Conservation (phyloP, 2,888 invertebrate species). For the Lycaena phlaeas region DNA sequence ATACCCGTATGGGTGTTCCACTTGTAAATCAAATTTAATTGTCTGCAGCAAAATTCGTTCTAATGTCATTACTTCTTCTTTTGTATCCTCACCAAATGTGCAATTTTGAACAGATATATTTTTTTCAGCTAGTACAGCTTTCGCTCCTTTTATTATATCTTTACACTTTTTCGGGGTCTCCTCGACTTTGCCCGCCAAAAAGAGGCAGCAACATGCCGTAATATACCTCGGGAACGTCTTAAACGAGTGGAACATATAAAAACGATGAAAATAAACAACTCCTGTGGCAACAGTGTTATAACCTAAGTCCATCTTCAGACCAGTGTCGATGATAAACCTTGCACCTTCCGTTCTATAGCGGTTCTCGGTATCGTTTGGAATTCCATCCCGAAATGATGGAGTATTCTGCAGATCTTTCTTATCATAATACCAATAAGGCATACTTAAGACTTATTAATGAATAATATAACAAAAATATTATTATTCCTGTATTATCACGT, state of each 20-base stretch:
- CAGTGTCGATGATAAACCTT: conserved; percentile 95
- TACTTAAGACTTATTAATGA: conserved; percentile 55
- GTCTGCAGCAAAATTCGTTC: conserved; percentile 97
- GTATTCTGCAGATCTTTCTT: conserved; percentile 91
- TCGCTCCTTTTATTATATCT: conserved; percentile 94
- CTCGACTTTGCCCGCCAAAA: conserved; percentile 98
- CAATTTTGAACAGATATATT: too few relatives aligned
- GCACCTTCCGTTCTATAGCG: conserved; percentile 97
- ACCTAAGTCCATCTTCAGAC: conserved; percentile 92
- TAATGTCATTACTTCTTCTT: conserved; percentile 92
- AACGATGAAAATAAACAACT: conserved; percentile 98
- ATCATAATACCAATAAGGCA: conserved; percentile 99
- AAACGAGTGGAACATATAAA: conserved; percentile 99
- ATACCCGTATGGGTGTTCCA: conserved; percentile 97
- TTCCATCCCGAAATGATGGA: conserved; percentile 92
- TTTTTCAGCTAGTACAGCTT: conserved; percentile 83
- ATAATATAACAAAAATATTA: conserved; percentile 42
- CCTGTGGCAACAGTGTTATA: conserved; percentile 99
- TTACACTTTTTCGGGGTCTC: conserved; percentile 99
- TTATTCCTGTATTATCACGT: conserved; percentile 36
- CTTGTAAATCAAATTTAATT: conserved; percentile 98
- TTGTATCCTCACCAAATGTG: conserved; percentile 95
- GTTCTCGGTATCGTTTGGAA: conserved; percentile 91
- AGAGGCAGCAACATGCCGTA: conserved; percentile 96
- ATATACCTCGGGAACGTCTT: conserved; percentile 96